A percentile compares a stretch with the other conserved stretches of the same genome.
Conservation (phyloP, 53 echinoderm and acorn worm species). For the Paelopatides confundens region DNA sequence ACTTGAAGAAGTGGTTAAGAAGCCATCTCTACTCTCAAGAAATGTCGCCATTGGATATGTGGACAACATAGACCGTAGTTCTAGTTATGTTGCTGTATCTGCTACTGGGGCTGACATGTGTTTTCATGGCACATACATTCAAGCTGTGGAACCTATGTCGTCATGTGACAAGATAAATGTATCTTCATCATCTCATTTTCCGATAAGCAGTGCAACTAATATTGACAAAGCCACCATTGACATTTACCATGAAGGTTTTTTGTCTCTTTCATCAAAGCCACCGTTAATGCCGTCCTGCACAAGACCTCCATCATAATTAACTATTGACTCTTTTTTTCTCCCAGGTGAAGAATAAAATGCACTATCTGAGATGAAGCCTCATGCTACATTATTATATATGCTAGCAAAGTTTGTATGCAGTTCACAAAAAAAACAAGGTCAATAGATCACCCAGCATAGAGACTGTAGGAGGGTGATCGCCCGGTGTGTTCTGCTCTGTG, state of each 20-base stretch:
- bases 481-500: too few relatives aligned
- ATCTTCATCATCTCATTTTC: neutral
- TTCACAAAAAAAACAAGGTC: neutral
- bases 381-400: slow-evolving; percentile 16
- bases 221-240: too few relatives aligned
- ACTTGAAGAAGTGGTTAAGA: slow-evolving; percentile 6
- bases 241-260: neutral
- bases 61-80: slow-evolving; percentile 52
- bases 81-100: slow-evolving; percentile 28
- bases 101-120: neutral
- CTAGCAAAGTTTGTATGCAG: neutral
- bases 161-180: neutral
- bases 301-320: neutral
- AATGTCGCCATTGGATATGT: slow-evolving; percentile 22
- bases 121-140: slow-evolving; percentile 58
- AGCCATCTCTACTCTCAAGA: neutral
- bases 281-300: too few relatives aligned
- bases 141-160: neutral
- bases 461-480: too few relatives aligned
- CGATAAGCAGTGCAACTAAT: too few relatives aligned
- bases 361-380: neutral
- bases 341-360: neutral
- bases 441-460: too few relatives aligned
- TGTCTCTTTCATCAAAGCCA: neutral
- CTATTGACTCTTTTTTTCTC: neutral